Percentiles rank a stretch among this genome's conserved stretches.
Evolutionary conservation across 2,888 invertebrate species (phyloP).

Genomic region (Nymphalis urticae): DNA sequence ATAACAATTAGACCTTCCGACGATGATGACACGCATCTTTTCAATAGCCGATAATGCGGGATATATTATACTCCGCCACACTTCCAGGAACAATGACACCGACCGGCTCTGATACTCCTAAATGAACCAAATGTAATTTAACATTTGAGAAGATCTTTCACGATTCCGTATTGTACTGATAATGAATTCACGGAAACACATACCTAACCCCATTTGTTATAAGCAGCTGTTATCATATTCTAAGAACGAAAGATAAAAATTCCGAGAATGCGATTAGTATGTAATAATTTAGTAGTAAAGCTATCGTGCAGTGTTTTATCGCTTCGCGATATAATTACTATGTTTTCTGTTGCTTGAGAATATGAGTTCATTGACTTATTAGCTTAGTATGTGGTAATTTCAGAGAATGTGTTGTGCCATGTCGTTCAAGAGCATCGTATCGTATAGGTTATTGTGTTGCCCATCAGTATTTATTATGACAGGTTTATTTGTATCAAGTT

Average conservation of each 20-base stretch:
- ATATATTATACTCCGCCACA: constrained; percentile 26
- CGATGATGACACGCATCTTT: constrained; percentile 37
- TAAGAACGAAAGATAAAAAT: constrained; percentile 39
- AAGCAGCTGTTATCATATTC: constrained; percentile 34
- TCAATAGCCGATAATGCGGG: constrained; percentile 17
- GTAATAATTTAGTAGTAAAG: constrained; percentile 32
- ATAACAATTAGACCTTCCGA: constrained; percentile 37
- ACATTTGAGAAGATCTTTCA: constrained; percentile 21
- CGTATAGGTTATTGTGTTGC: neutral
- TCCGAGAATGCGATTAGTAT: constrained; percentile 36
- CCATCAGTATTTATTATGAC: constrained; percentile 3
- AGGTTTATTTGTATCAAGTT: neutral
- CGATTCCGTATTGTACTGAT: constrained; percentile 14
- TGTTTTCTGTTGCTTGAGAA: constrained; percentile 16
- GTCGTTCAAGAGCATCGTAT: constrained; percentile 1
- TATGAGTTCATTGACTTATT: constrained; percentile 27
- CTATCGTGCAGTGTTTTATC: constrained; percentile 27
- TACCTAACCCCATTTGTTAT: constrained; percentile 20
- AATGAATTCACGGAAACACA: constrained; percentile 29
- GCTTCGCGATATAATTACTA: constrained; percentile 19
- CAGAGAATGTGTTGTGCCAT: neutral
- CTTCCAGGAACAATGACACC: constrained; percentile 36
- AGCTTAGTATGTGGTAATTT: constrained; percentile 7
- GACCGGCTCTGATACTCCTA: constrained; percentile 17
- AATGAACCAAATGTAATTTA: constrained; percentile 28